Percentiles rank a stretch among this genome's conserved stretches.
These are phyloP conservation scores for Morelia viridis DNA, from an alignment of 2,797 vertebrate species.

Conservation along the genomic window DNA sequence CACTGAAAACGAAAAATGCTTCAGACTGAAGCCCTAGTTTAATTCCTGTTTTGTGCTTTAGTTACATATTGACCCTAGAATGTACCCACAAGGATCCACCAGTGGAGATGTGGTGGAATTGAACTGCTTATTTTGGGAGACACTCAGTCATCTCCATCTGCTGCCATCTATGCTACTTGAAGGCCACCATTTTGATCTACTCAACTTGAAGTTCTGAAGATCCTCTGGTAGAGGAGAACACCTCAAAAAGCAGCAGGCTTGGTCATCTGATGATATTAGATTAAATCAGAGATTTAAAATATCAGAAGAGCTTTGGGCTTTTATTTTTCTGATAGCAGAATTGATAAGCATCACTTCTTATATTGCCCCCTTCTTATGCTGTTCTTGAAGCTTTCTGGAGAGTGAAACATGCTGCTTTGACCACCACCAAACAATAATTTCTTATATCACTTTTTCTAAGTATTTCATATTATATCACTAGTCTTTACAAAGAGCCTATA, in stretches of 20 bases:
- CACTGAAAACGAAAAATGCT: not conserved
- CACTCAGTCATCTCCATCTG: not conserved
- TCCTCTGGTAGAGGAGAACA: too few species aligned
- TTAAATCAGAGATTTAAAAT: not conserved
- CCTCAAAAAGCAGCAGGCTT: too few species aligned
- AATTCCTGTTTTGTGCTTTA: not conserved
- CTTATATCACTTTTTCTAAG: not conserved
- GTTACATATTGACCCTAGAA: not conserved
- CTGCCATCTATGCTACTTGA: not conserved
- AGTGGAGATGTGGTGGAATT: not conserved
- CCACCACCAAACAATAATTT: not conserved
- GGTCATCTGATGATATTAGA: too few species aligned
- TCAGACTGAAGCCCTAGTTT: not conserved
- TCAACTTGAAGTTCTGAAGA: too few species aligned
- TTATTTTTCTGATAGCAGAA: not conserved
- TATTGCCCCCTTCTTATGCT: not conserved
- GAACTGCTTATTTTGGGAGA: not conserved
- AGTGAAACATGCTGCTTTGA: not conserved
- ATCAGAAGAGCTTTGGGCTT: not conserved
- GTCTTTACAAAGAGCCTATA: not conserved
- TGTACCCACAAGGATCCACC: not conserved
- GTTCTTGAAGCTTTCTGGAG: not conserved
- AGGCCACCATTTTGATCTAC: not conserved
- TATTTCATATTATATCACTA: not conserved
- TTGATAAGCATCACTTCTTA: not conserved